phyloP scores from a whole-genome alignment of 2,113 vertebrate genomes.

The Alethe diademata region DNA sequence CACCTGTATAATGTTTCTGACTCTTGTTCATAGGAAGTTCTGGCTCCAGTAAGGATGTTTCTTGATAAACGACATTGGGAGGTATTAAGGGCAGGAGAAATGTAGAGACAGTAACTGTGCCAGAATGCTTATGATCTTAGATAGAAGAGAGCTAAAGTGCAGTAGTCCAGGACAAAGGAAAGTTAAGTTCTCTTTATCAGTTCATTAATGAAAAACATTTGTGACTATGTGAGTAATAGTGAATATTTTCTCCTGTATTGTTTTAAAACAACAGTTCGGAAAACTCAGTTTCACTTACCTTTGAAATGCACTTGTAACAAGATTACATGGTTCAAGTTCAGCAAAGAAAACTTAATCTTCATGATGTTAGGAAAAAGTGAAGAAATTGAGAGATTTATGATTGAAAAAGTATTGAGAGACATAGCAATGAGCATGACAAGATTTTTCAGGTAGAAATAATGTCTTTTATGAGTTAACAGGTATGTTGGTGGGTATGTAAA shows the following conservation, averaged over 20 bases:
- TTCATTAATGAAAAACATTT: neutral
- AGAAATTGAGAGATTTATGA: neutral
- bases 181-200: neutral
- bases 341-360: neutral
- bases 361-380: neutral
- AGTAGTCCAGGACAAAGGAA: neutral
- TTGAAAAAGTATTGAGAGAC: neutral
- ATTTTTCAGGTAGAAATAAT: neutral
- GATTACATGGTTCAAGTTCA: neutral
- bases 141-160: neutral
- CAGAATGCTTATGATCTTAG: neutral
- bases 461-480: neutral
- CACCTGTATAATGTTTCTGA: neutral
- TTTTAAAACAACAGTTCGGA: neutral
- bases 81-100: neutral
- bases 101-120: neutral
- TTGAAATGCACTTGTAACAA: neutral
- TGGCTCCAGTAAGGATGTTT: neutral
- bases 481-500: neutral
- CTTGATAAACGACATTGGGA: neutral
- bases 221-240: neutral
- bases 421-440: neutral
- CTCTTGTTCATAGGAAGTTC: neutral
- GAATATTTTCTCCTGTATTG: neutral
- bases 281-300: neutral